A percentile compares a stretch with the other conserved stretches of the same genome.
Evolutionary conservation across 1,140 invertebrate species (phyloP).

Genomic region (Stegodyphus dumicola): DNA sequence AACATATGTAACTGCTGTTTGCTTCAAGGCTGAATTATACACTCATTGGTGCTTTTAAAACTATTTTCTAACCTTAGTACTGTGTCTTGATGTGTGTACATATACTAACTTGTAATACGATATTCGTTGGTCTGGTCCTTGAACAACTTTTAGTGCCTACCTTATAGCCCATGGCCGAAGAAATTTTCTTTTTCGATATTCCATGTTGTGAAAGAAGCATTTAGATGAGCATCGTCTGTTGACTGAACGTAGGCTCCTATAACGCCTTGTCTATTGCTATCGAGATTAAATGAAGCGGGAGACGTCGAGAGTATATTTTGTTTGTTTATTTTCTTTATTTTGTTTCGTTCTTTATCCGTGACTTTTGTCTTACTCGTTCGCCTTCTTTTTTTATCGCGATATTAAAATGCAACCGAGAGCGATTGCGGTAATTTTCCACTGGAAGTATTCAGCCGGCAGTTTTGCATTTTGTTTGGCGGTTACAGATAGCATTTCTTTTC

Average conservation of each 20-base stretch:
- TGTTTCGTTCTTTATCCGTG: not conserved
- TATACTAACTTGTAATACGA: too few relatives aligned
- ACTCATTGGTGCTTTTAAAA: too few relatives aligned
- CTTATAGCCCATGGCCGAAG: not conserved
- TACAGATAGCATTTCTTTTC: too few relatives aligned
- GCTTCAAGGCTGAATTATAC: too few relatives aligned
- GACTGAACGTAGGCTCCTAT: not conserved
- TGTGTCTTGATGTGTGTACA: too few relatives aligned
- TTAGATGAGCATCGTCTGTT: not conserved
- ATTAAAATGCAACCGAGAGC: constrained; percentile 1
- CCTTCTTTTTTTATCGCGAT: not conserved
- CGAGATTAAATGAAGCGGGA: constrained; percentile 5
- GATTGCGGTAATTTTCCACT: not conserved
- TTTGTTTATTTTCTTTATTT: not conserved
- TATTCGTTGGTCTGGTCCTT: too few relatives aligned
- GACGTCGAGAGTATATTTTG: not conserved
- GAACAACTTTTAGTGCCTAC: too few relatives aligned
- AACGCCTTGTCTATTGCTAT: not conserved
- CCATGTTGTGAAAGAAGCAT: not conserved
- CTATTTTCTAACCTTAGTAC: too few relatives aligned
- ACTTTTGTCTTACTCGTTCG: not conserved
- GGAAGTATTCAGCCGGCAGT: not conserved
- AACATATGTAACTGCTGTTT: too few relatives aligned
- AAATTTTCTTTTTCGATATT: not conserved
- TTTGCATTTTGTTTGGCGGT: too few relatives aligned